phyloP scores from a whole-genome alignment of 1,140 invertebrate species.

The Bombus haemorrhoidalis region DNA sequence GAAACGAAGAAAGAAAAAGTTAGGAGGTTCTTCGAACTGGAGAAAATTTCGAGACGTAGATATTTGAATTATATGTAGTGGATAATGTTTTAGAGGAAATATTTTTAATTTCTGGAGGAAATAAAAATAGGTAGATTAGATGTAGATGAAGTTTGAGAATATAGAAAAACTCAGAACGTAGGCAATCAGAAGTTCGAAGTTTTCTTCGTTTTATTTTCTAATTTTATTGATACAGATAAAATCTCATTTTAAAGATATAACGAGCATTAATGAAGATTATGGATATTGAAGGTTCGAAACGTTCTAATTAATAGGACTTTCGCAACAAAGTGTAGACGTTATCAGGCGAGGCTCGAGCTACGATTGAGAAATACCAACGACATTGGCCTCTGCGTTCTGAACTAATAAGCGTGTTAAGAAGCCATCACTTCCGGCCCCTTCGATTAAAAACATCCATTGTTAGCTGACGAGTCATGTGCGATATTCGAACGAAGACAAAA shows the following conservation, averaged over 20 bases:
- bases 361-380: slow-evolving; percentile 58
- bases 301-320: slow-evolving; percentile 14
- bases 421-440: slow-evolving; percentile 30
- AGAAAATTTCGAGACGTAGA: not conserved
- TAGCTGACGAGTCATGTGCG: not conserved
- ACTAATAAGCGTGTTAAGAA: slow-evolving; percentile 45
- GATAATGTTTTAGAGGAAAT: not conserved
- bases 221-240: not conserved
- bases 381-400: slow-evolving; percentile 63
- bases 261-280: not conserved
- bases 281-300: not conserved
- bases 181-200: not conserved
- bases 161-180: too few relatives aligned
- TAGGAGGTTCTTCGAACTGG: not conserved
- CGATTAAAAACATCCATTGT: slow-evolving; percentile 41
- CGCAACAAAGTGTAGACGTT: slow-evolving; percentile 33
- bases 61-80: not conserved
- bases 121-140: not conserved
- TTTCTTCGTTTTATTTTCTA: not conserved
- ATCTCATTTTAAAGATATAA: not conserved
- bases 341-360: slow-evolving; percentile 29
- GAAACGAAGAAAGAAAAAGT: not conserved
- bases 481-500: not conserved
- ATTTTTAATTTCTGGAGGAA: not conserved
- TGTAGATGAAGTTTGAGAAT: not conserved